phyloP scores from a whole-genome alignment of 2,113 vertebrate species.

The Psettodes erumei region DNA sequence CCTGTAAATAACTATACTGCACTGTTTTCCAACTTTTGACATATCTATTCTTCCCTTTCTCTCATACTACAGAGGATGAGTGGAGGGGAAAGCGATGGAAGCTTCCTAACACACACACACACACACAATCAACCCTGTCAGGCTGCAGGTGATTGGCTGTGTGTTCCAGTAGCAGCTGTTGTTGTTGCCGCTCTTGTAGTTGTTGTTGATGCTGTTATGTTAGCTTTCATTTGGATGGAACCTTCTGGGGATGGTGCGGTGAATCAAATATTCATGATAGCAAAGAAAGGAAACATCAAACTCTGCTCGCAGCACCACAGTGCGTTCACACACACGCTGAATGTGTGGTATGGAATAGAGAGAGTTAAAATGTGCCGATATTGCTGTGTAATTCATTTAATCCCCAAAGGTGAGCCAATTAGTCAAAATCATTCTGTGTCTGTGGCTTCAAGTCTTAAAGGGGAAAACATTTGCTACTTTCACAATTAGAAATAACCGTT shows the following conservation, averaged over 20 bases:
- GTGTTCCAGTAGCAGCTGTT: constrained; percentile 28
- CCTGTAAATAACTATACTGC: neutral
- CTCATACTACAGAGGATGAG: neutral
- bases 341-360: constrained; percentile 9
- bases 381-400: neutral
- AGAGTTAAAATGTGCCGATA: constrained; percentile 1
- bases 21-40: neutral
- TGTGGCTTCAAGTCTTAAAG: neutral
- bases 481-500: neutral
- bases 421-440: neutral
- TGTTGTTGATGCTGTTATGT: constrained; percentile 61
- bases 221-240: constrained; percentile 65
- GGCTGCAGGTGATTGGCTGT: constrained; percentile 34
- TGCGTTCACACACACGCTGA: neutral
- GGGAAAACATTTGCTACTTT: neutral
- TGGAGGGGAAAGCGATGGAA: neutral
- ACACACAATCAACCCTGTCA: constrained; percentile 14
- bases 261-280: constrained; percentile 77
- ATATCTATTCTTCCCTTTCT: neutral
- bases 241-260: constrained; percentile 58
- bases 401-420: neutral
- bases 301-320: constrained; percentile 32
- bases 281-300: constrained; percentile 72
- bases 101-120: neutral
- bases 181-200: constrained; percentile 29